These are phyloP conservation scores for Nothobranchius kuhntae DNA, from an alignment of 2,113 vertebrate species.

Conservation along the genomic window DNA sequence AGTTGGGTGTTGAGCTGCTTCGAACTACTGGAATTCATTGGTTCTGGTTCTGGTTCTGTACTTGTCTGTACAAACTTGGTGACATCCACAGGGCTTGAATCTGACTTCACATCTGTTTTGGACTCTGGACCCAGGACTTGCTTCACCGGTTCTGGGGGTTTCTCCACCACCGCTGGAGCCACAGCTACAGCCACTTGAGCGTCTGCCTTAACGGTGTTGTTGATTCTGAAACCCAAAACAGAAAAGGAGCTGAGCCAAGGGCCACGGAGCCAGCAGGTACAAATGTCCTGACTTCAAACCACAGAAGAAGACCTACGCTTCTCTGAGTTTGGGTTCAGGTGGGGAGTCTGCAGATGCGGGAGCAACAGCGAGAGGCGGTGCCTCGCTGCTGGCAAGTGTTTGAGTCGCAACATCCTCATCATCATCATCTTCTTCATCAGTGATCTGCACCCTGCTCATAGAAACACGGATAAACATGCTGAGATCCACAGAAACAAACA, in stretches of 20 bases:
- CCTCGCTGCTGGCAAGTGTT: conserved; percentile 15
- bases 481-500: not conserved
- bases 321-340: conserved; percentile 17
- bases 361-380: conserved; percentile 13
- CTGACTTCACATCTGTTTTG: conserved; percentile 22
- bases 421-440: conserved; percentile 76
- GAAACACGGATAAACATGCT: not conserved
- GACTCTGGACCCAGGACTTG: conserved; percentile 5
- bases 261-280: not conserved
- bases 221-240: conserved; percentile 44
- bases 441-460: conserved; percentile 71
- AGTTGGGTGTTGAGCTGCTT: not conserved
- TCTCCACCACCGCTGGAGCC: conserved; percentile 21
- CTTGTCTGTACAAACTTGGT: conserved; percentile 8
- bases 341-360: conserved; percentile 31
- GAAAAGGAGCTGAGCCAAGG: conserved; percentile 1
- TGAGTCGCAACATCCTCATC: conserved; percentile 41
- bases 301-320: conserved; percentile 23
- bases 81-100: conserved; percentile 38
- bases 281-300: not conserved
- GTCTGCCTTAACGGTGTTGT: conserved; percentile 12
- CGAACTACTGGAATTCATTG: not conserved
- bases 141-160: conserved; percentile 15
- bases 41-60: conserved; percentile 4
- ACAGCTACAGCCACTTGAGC: conserved; percentile 17